phyloP scores from a whole-genome alignment of 2,888 invertebrate species.

The Charanyca ferruginea region DNA sequence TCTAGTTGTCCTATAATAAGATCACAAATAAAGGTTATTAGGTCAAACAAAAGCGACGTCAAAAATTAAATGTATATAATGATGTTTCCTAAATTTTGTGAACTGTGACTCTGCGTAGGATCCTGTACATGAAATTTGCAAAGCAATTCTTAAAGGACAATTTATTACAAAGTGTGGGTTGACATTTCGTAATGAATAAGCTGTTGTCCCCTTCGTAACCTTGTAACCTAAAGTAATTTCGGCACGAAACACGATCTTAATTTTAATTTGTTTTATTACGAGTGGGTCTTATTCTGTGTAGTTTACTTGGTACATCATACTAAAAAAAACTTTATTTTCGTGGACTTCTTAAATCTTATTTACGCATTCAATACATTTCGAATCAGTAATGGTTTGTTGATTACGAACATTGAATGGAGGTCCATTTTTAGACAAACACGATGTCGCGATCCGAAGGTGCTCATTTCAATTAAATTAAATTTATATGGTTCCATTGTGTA shows the following conservation, averaged over 20 bases:
- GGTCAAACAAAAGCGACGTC: conserved; percentile 1
- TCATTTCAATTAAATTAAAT: too few relatives aligned
- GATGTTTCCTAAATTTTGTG: neutral
- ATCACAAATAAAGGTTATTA: neutral
- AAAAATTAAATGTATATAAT: too few relatives aligned
- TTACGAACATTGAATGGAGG: neutral
- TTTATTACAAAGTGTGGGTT: conserved; percentile 42
- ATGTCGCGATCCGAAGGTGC: neutral
- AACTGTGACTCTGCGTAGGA: conserved; percentile 20
- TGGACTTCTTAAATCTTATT: neutral
- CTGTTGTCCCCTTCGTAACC: conserved; percentile 25
- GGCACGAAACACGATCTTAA: conserved; percentile 14
- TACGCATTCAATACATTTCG: neutral
- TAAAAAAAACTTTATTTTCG: neutral
- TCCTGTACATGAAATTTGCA: conserved; percentile 10
- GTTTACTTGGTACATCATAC: neutral
- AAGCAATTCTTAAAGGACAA: conserved; percentile 16
- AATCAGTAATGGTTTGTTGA: neutral
- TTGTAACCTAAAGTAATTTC: conserved; percentile 45
- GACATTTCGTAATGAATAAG: conserved; percentile 31
- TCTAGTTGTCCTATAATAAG: neutral
- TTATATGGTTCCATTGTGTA: too few relatives aligned
- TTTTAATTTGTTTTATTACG: conserved; percentile 31
- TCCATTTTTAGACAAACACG: neutral
- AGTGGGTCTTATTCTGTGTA: conserved; percentile 3